Evolutionary conservation across 1,140 invertebrate genomes (phyloP).

Genomic region (Heliconius melpomene): DNA sequence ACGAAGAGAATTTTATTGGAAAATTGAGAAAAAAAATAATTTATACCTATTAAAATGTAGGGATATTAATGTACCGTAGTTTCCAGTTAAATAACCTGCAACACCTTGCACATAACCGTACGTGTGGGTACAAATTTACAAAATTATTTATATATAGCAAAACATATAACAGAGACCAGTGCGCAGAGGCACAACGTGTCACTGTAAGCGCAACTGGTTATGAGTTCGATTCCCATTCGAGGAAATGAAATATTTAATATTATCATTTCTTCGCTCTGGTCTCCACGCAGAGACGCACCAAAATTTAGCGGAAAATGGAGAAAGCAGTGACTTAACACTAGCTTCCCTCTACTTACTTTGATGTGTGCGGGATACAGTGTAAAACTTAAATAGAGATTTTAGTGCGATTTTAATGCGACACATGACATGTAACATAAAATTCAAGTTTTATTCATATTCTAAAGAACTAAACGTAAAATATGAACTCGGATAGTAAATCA

Average conservation of each 20-base stretch:
- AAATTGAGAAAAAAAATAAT: neutral
- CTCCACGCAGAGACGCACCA: too few relatives aligned
- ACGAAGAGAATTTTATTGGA: constrained; percentile 38
- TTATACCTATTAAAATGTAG: constrained; percentile 27
- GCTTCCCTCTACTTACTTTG: too few relatives aligned
- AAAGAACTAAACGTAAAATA: neutral
- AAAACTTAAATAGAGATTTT: too few relatives aligned
- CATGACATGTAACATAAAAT: neutral
- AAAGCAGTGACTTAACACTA: too few relatives aligned
- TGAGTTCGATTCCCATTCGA: too few relatives aligned
- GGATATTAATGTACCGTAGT: neutral
- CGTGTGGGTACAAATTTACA: neutral
- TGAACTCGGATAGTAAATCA: constrained; percentile 34
- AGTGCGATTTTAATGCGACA: neutral
- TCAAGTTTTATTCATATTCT: neutral
- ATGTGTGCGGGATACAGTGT: too few relatives aligned
- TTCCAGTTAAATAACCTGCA: neutral
- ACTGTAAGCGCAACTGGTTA: too few relatives aligned
- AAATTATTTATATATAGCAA: neutral
- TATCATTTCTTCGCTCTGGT: too few relatives aligned
- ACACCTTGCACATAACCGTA: neutral
- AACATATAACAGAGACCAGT: neutral
- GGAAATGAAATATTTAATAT: too few relatives aligned
- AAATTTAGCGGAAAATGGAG: too few relatives aligned
- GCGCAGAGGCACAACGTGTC: too few relatives aligned